These are phyloP conservation scores for Clarias laeviceps DNA, from an alignment of 2,797 vertebrate genomes.

Conservation along the genomic window DNA sequence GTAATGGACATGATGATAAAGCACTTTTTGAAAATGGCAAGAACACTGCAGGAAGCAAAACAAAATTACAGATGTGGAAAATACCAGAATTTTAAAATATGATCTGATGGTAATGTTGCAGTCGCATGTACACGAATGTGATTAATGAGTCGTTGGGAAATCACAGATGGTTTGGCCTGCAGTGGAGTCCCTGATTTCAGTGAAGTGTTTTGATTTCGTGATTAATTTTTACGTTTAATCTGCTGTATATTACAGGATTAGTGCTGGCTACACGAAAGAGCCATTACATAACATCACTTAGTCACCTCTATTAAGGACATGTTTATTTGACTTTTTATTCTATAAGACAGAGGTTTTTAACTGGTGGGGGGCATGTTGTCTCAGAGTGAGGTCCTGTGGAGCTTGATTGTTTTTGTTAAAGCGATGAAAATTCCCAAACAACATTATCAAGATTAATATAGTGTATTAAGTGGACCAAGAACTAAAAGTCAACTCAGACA, in stretches of 20 bases:
- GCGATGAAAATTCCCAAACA: not conserved
- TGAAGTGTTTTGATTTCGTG: not conserved
- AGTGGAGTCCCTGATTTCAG: not conserved
- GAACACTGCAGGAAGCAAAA: not conserved
- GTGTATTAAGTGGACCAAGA: not conserved
- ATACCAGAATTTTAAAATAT: conserved; percentile 13
- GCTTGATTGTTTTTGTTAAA: not conserved
- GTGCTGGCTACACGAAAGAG: not conserved
- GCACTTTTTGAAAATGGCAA: not conserved
- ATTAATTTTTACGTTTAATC: not conserved
- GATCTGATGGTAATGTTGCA: not conserved
- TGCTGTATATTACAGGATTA: conserved; percentile 1
- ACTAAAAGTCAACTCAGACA: not conserved
- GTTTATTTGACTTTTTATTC: not conserved
- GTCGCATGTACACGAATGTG: not conserved
- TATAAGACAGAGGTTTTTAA: not conserved
- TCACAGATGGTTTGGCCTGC: conserved; percentile 2
- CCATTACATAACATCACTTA: not conserved
- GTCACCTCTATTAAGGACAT: not conserved
- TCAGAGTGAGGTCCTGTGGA: not conserved
- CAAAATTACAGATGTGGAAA: conserved; percentile 3
- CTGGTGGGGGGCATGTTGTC: too few species aligned
- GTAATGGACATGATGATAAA: not conserved
- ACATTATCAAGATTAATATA: not conserved
- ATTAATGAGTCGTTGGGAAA: conserved; percentile 18